phyloP scores from a whole-genome alignment of 2,888 invertebrate species.

The Prionchulus punctatus region DNA sequence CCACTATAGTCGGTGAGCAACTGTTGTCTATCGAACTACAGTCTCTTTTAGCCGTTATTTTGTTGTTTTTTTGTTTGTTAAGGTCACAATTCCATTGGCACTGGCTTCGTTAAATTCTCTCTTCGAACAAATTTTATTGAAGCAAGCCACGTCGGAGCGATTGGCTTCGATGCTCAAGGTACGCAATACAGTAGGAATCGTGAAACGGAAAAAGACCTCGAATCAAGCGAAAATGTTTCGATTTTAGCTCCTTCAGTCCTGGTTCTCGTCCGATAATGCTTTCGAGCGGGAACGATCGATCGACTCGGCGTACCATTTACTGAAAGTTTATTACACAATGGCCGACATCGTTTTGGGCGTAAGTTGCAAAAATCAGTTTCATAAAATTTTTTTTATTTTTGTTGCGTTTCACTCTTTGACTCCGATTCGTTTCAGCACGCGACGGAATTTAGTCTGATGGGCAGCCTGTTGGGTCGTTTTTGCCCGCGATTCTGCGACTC shows the following conservation, averaged over 20 bases:
- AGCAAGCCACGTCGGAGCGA: background rate
- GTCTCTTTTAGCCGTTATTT: no score
- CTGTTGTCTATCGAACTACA: no score
- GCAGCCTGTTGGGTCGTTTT: constrained; percentile 24
- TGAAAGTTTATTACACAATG: constrained; percentile 9
- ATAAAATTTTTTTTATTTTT: background rate
- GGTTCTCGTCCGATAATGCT: constrained; percentile 4
- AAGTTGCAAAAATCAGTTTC: background rate
- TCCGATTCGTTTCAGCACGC: constrained; percentile 20
- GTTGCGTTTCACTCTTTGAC: no score
- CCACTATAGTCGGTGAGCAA: no score
- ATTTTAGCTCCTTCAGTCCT: constrained; percentile 11
- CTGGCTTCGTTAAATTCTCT: constrained; percentile 2
- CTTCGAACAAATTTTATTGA: constrained; percentile 6
- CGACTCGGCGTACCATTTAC: background rate
- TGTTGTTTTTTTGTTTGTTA: no score
- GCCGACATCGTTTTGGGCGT: constrained; percentile 10
- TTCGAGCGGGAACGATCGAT: constrained; percentile 10
- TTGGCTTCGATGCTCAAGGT: constrained; percentile 5
- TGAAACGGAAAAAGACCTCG: no score
- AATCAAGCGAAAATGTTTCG: no score
- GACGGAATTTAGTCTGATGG: constrained; percentile 25
- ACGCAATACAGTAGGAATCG: no score
- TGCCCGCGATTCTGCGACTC: constrained; percentile 27
- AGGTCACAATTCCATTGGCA: no score